These are phyloP conservation scores for Python bivittatus DNA, from an alignment of 2,113 vertebrate species.

Conservation along the genomic window DNA sequence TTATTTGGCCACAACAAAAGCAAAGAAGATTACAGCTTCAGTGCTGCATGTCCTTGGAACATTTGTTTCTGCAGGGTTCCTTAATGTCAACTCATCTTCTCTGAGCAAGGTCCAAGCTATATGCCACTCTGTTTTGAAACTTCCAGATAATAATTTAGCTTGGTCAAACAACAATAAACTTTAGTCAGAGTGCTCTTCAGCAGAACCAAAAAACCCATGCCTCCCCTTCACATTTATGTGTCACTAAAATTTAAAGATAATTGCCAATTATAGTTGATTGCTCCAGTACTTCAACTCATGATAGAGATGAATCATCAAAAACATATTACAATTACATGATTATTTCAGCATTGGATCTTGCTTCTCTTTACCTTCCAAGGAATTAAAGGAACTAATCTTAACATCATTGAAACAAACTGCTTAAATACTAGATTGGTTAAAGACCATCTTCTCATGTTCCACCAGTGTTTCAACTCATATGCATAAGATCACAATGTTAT, in stretches of 20 bases:
- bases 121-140: neutral
- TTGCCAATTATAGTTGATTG: no score
- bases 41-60: neutral
- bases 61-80: neutral
- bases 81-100: neutral
- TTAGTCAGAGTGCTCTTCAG: neutral
- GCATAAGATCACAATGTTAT: neutral
- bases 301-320: neutral
- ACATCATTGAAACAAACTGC: neutral
- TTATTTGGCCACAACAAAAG: neutral
- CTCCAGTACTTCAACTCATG: no score
- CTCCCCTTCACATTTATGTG: neutral
- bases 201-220: neutral
- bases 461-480: neutral
- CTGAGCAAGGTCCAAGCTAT: neutral
- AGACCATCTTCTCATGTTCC: neutral
- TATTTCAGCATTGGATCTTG: neutral
- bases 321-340: neutral
- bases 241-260: neutral
- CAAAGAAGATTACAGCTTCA: neutral
- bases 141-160: neutral
- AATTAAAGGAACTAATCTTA: neutral
- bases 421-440: neutral
- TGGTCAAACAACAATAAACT: neutral
- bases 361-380: neutral